Evolutionary conservation across 2,113 vertebrate species (phyloP).

Genomic region (Nibea albiflora): DNA sequence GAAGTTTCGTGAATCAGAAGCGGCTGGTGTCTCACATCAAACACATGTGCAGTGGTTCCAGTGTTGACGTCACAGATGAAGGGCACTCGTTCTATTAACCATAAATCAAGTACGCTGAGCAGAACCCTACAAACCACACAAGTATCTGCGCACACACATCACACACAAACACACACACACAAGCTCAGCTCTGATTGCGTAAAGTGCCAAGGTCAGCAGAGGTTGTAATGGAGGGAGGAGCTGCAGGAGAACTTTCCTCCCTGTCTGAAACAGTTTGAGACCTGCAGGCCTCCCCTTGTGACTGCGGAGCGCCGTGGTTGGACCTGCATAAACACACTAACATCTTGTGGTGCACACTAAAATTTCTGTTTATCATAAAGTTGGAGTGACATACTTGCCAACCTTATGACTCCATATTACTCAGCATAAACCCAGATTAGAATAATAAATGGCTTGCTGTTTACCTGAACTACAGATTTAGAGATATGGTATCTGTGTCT

Average conservation of each 20-base stretch:
- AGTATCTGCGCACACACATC: background rate
- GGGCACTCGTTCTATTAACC: conserved; percentile 15
- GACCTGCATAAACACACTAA: conserved; percentile 29
- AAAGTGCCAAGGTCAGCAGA: conserved; percentile 33
- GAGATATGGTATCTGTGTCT: conserved; percentile 7
- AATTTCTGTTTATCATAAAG: conserved; percentile 16
- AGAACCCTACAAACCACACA: conserved; percentile 21
- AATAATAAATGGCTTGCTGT: conserved; percentile 3
- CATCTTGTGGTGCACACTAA: background rate
- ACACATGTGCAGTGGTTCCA: conserved; percentile 29
- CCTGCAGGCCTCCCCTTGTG: conserved; percentile 31
- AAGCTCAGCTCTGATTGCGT: conserved; percentile 6
- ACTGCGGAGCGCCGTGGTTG: conserved; percentile 38
- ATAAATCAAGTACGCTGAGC: background rate
- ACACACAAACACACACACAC: background rate
- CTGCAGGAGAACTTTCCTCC: conserved; percentile 33
- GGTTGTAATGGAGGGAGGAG: conserved; percentile 35
- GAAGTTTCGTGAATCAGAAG: conserved; percentile 22
- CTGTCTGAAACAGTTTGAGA: conserved; percentile 40
- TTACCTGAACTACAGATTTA: conserved; percentile 6
- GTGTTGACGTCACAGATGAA: conserved; percentile 29
- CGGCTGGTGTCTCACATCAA: background rate
- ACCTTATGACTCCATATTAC: conserved; percentile 20
- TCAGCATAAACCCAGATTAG: conserved; percentile 13
- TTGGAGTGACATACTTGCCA: conserved; percentile 6